Conservation (phyloP, 2,888 invertebrate genomes). For the Odontocolon sp. region DNA sequence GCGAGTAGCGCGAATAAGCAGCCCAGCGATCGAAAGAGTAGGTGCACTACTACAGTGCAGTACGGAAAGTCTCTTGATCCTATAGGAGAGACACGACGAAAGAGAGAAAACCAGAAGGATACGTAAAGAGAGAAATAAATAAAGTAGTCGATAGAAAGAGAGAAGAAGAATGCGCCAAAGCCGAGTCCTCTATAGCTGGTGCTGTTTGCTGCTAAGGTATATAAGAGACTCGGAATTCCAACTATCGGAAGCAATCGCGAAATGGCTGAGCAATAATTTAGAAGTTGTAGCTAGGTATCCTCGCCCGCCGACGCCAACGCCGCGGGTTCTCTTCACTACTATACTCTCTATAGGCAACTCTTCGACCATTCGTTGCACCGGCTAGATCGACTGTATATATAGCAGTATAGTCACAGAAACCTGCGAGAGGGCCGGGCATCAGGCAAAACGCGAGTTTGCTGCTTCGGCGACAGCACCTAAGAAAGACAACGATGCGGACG, state of each 20-base stretch:
- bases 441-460: conserved; percentile 21
- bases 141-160: conserved; percentile 55
- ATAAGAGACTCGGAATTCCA: conserved; percentile 72
- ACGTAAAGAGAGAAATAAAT: conserved; percentile 49
- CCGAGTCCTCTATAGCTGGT: conserved; percentile 70
- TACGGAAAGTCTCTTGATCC: conserved; percentile 27
- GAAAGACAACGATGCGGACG: conserved; percentile 25
- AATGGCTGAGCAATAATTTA: conserved; percentile 77
- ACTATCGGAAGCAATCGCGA: conserved; percentile 79
- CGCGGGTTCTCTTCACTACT: conserved; percentile 44
- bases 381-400: conserved; percentile 44
- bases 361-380: conserved; percentile 28
- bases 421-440: too few species aligned
- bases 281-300: conserved; percentile 57
- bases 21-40: conserved; percentile 45
- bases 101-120: conserved; percentile 34
- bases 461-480: conserved; percentile 24
- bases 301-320: conserved; percentile 55
- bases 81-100: conserved; percentile 27
- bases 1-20: conserved; percentile 60
- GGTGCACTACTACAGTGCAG: conserved; percentile 34
- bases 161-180: conserved; percentile 66
- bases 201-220: conserved; percentile 62
- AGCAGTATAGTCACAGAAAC: conserved; percentile 43
- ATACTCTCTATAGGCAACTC: conserved; percentile 35